A percentile compares a stretch with the other conserved stretches of the same genome.
Evolutionary conservation across 1,140 invertebrate genomes (phyloP).

Genomic region (Neodiprion pinetum): DNA sequence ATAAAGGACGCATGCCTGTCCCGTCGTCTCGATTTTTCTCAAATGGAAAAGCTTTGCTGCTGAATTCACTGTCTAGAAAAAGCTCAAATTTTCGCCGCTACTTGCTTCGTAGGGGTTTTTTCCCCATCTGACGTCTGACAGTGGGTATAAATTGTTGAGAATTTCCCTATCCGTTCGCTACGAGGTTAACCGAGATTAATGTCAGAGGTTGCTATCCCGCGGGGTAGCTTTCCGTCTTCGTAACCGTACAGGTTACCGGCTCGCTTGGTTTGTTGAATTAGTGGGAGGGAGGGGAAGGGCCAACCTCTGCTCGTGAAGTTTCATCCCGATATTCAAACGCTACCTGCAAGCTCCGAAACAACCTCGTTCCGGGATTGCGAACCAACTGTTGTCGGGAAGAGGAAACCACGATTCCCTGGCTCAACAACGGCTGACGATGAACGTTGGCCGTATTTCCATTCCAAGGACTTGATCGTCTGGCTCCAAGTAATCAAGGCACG

Average conservation of each 20-base stretch:
- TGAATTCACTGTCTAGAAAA: too few species aligned
- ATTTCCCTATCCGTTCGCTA: not conserved
- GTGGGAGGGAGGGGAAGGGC: too few species aligned
- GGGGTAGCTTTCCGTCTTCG: not conserved
- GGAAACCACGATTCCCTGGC: not conserved
- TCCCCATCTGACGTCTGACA: not conserved
- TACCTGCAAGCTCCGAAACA: not conserved
- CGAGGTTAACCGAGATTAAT: not conserved
- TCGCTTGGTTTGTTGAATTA: not conserved
- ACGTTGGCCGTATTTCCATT: not conserved
- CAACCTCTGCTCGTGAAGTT: too few species aligned
- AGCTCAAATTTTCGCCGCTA: too few species aligned
- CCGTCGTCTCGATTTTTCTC: too few species aligned
- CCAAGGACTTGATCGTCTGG: not conserved
- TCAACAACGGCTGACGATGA: not conserved
- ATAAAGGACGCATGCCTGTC: too few species aligned
- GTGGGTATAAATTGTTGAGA: not conserved
- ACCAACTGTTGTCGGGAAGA: not conserved
- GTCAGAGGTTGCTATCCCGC: not conserved
- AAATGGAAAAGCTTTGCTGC: too few species aligned
- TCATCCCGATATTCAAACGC: too few species aligned
- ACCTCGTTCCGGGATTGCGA: not conserved
- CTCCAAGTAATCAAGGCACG: too few species aligned
- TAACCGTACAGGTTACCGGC: not conserved
- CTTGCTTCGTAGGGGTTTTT: too few species aligned